Percentiles rank a stretch among this genome's conserved stretches.
Conservation (phyloP, 2,888 invertebrate species). For the Sphinx pinastri region DNA sequence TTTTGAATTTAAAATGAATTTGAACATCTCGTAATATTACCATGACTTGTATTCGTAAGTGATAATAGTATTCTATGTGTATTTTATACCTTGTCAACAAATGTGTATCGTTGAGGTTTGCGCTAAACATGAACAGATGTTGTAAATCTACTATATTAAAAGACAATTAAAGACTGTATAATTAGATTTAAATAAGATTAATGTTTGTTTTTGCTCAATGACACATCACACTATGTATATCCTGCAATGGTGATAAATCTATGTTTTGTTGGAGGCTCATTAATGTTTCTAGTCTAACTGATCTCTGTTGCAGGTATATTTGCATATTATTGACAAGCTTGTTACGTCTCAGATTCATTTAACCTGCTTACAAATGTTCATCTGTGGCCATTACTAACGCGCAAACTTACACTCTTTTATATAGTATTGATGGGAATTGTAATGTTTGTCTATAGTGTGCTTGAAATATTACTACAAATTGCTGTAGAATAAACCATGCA, state of each 20-base stretch:
- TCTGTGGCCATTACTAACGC: conserved; percentile 63
- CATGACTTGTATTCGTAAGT: conserved; percentile 40
- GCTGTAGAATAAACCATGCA: conserved; percentile 34
- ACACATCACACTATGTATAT: conserved; percentile 42
- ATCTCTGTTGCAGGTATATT: conserved; percentile 60
- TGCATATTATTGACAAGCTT: conserved; percentile 36
- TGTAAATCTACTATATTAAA: conserved; percentile 50
- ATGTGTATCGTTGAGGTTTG: conserved; percentile 41
- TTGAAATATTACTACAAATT: conserved; percentile 10
- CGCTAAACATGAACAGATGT: conserved; percentile 38
- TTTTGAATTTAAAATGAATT: conserved; percentile 35
- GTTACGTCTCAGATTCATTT: conserved; percentile 37
- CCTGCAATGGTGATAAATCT: conserved; percentile 54
- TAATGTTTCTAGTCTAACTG: conserved; percentile 59
- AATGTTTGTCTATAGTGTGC: conserved; percentile 4
- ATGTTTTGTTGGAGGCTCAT: conserved; percentile 54
- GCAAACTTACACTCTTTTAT: conserved; percentile 44
- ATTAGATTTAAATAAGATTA: conserved; percentile 45
- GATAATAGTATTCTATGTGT: conserved; percentile 32
- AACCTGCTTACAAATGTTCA: conserved; percentile 42
- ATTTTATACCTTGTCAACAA: conserved; percentile 17
- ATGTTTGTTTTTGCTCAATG: conserved; percentile 55
- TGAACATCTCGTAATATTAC: conserved; percentile 36
- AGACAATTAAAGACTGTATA: conserved; percentile 73
- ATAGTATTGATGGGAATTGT: background rate